phyloP scores from a whole-genome alignment of 2,797 vertebrate species.

The Lemur catta region DNA sequence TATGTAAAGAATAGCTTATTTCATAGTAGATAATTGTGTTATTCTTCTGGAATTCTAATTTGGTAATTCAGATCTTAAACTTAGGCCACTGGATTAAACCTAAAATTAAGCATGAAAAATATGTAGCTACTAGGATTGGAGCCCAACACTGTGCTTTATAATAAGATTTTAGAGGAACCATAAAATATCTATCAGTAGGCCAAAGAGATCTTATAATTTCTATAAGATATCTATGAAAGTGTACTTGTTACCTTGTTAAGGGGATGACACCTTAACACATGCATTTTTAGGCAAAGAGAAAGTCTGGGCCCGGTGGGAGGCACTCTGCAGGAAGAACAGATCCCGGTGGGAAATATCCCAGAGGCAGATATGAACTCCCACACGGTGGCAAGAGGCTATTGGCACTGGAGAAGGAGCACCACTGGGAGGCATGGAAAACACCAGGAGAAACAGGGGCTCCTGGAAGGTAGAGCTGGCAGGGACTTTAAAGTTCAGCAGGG shows the following conservation, averaged over 20 bases:
- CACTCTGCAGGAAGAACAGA: not conserved
- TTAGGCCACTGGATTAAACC: not conserved
- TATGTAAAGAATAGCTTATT: not conserved
- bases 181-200: not conserved
- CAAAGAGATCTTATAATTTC: not conserved
- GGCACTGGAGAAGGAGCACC: not conserved
- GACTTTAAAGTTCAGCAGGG: not conserved
- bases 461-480: not conserved
- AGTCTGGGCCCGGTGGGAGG: not conserved
- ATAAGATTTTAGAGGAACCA: not conserved
- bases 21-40: not conserved
- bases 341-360: not conserved
- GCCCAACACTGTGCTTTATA: not conserved
- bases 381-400: not conserved
- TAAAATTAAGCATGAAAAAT: conserved; percentile 38
- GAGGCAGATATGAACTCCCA: not conserved
- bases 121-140: not conserved
- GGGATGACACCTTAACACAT: not conserved
- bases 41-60: not conserved
- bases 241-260: not conserved
- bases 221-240: not conserved
- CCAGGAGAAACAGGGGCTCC: not conserved
- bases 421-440: not conserved
- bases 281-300: not conserved
- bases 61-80: conserved; percentile 38